phyloP scores from a whole-genome alignment of 2,113 vertebrate species.

The Ginglymostoma cirratum region DNA sequence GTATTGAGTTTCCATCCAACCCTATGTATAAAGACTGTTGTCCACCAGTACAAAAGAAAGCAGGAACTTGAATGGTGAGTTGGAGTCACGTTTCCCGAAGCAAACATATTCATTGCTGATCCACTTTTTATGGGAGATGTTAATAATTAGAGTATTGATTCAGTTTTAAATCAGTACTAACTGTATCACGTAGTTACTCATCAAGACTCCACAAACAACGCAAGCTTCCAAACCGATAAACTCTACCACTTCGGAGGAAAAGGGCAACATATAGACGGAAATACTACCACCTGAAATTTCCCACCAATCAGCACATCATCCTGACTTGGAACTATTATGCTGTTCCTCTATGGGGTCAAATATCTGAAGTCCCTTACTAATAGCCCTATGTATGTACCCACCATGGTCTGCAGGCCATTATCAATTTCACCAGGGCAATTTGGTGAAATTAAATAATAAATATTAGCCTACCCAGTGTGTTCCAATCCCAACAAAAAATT shows the following conservation, averaged over 20 bases:
- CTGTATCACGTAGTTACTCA: neutral
- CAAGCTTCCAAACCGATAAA: neutral
- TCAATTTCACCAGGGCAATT: neutral
- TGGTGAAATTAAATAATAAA: too few relatives aligned
- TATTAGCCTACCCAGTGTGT: neutral
- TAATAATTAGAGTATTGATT: neutral
- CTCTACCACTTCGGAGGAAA: neutral
- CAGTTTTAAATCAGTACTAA: neutral
- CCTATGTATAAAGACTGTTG: neutral
- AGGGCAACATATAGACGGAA: neutral
- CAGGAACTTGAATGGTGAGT: too few relatives aligned
- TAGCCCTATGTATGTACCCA: neutral
- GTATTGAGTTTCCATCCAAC: too few relatives aligned
- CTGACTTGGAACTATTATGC: neutral
- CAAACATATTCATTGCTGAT: neutral
- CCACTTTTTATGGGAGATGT: neutral
- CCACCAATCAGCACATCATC: neutral
- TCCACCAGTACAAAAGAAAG: neutral
- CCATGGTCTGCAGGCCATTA: neutral
- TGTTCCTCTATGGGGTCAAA: neutral
- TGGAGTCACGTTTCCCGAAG: too few relatives aligned
- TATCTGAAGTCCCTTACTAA: too few relatives aligned
- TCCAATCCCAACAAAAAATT: neutral
- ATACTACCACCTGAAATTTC: neutral
- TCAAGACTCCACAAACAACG: neutral